Evolutionary conservation across 2,113 vertebrate genomes (phyloP).

Genomic region (Corythornis vintsioides): DNA sequence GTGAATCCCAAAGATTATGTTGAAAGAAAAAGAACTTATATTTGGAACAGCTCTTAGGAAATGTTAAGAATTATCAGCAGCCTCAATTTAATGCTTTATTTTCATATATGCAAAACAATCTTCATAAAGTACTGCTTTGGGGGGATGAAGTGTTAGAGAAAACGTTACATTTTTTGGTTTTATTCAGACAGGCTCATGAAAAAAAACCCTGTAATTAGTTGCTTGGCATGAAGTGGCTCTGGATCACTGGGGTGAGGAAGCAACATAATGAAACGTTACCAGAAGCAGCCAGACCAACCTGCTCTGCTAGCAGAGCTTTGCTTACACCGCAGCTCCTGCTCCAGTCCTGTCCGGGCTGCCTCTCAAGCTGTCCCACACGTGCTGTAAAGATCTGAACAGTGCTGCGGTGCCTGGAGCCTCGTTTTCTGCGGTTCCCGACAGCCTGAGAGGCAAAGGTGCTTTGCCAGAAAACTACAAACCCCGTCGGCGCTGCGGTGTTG

Average conservation of each 20-base stretch:
- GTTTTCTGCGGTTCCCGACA: not conserved
- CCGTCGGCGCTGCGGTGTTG: accelerated
- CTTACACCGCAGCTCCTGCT: not conserved
- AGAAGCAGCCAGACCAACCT: slow-evolving; percentile 50
- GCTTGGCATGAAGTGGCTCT: not conserved
- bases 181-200: slow-evolving; percentile 29
- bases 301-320: slow-evolving; percentile 8
- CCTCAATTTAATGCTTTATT: not conserved
- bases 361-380: not conserved
- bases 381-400: not conserved
- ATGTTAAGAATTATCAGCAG: not conserved
- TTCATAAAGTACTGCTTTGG: not conserved
- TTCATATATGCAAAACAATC: not conserved
- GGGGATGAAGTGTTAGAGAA: not conserved
- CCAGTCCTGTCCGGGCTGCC: not conserved
- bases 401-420: not conserved
- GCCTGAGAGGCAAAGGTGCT: not conserved
- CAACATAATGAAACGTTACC: slow-evolving; percentile 35
- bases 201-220: slow-evolving; percentile 37
- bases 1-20: not conserved
- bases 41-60: not conserved
- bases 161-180: not conserved
- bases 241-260: slow-evolving; percentile 30
- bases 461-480: not conserved
- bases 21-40: not conserved